These are phyloP conservation scores for Lophotriccus pileatus DNA, from an alignment of 2,797 vertebrate species.

Conservation along the genomic window DNA sequence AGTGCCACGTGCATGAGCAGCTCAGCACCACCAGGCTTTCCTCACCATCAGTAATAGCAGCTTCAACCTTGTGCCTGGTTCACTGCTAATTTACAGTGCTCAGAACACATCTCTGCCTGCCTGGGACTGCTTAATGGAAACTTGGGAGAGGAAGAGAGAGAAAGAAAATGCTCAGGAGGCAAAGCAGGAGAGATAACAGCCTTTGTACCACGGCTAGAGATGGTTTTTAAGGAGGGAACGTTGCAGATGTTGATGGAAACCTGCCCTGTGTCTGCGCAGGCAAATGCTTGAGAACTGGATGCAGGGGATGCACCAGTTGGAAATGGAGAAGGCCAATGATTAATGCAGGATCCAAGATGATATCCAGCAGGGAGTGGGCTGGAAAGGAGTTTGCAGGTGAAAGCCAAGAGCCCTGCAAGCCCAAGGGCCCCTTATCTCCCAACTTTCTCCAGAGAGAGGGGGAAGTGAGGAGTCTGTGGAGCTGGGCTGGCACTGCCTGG, in stretches of 20 bases:
- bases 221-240: neutral
- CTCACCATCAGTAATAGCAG: neutral
- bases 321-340: neutral
- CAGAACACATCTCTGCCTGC: fast-evolving
- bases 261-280: neutral
- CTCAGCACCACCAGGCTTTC: neutral
- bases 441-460: neutral
- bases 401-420: neutral
- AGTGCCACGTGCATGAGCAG: neutral
- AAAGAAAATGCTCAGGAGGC: neutral
- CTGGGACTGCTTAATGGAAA: neutral
- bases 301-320: neutral
- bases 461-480: neutral
- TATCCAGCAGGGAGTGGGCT: neutral
- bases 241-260: neutral
- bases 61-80: neutral
- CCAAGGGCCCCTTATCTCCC: neutral
- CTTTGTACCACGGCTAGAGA: neutral
- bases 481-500: neutral
- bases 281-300: neutral
- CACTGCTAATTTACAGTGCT: neutral
- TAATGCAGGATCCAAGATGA: neutral
- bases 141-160: neutral
- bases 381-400: neutral
- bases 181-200: neutral